Evolutionary conservation across 2,888 invertebrate species (phyloP).

Genomic region (Amphipoea oculea): DNA sequence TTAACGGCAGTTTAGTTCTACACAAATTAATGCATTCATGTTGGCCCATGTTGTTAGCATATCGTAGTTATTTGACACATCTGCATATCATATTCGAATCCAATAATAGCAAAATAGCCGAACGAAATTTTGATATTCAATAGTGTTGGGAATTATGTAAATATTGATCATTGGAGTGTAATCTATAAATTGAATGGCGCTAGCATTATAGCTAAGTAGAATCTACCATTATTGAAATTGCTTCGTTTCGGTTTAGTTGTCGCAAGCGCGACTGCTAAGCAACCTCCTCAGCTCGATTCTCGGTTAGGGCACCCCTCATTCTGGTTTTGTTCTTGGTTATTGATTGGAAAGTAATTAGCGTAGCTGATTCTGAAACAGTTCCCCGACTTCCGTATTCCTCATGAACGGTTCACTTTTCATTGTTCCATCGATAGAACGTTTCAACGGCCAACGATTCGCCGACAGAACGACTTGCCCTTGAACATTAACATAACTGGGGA

Average conservation of each 20-base stretch:
- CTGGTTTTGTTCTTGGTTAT: not conserved
- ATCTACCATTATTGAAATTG: not conserved
- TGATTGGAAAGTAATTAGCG: not conserved
- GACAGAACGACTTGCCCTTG: not conserved
- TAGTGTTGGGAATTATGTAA: slow-evolving; percentile 10
- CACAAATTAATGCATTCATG: slow-evolving; percentile 17
- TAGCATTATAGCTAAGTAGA: not conserved
- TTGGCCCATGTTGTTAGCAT: slow-evolving; percentile 11
- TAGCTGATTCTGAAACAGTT: not conserved
- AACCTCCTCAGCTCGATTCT: slow-evolving; percentile 2
- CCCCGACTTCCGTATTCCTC: not conserved
- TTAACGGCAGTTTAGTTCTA: not conserved
- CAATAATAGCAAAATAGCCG: slow-evolving; percentile 11
- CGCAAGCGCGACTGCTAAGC: not conserved
- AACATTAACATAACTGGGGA: not conserved
- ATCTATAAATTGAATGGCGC: slow-evolving; percentile 9
- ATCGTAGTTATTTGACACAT: slow-evolving; percentile 18
- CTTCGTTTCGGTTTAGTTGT: not conserved
- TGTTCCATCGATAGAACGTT: not conserved
- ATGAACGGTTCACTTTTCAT: not conserved
- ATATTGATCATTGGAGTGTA: slow-evolving; percentile 15
- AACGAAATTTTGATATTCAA: slow-evolving; percentile 1
- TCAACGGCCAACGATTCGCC: not conserved
- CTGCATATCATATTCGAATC: slow-evolving; percentile 19
- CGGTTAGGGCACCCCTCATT: not conserved